Evolutionary conservation across 2,113 vertebrate species (phyloP).

Genomic region (Xyliphius kryptos): DNA sequence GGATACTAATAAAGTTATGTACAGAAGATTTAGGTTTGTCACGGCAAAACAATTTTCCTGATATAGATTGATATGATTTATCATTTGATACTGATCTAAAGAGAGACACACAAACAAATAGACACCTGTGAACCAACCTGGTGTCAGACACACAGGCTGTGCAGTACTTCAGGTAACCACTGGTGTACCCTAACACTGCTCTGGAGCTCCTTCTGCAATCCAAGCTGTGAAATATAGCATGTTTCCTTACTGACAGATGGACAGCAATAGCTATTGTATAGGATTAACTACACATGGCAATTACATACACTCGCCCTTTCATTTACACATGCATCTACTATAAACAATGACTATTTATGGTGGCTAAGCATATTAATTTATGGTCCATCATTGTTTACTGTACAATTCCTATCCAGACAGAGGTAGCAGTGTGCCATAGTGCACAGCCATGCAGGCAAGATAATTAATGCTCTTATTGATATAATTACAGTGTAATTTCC

Average conservation of each 20-base stretch:
- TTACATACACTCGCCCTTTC: constrained; percentile 49
- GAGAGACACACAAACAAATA: not conserved
- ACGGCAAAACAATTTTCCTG: no score
- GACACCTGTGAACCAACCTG: not conserved
- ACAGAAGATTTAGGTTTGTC: no score
- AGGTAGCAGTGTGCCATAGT: constrained; percentile 16
- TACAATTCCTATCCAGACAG: constrained; percentile 24
- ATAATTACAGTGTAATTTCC: constrained; percentile 38
- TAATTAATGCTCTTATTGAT: constrained; percentile 42
- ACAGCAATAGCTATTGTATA: constrained; percentile 51
- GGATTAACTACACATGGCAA: constrained; percentile 57
- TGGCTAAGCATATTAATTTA: constrained; percentile 64
- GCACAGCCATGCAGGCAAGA: constrained; percentile 10
- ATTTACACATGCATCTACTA: constrained; percentile 47
- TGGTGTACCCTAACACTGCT: constrained; percentile 21
- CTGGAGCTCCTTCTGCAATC: not conserved
- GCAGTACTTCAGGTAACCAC: constrained; percentile 11
- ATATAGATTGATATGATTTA: no score
- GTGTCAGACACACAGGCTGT: not conserved
- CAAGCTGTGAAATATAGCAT: constrained; percentile 30
- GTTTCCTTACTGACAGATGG: constrained; percentile 38
- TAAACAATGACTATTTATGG: constrained; percentile 63
- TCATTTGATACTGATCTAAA: no score
- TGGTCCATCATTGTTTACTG: constrained; percentile 60
- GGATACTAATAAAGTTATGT: constrained; percentile 7